Base-by-base conservation (phyloP, 2,797 vertebrate genomes). In the Ctenopoma kingsleyae region DNA sequence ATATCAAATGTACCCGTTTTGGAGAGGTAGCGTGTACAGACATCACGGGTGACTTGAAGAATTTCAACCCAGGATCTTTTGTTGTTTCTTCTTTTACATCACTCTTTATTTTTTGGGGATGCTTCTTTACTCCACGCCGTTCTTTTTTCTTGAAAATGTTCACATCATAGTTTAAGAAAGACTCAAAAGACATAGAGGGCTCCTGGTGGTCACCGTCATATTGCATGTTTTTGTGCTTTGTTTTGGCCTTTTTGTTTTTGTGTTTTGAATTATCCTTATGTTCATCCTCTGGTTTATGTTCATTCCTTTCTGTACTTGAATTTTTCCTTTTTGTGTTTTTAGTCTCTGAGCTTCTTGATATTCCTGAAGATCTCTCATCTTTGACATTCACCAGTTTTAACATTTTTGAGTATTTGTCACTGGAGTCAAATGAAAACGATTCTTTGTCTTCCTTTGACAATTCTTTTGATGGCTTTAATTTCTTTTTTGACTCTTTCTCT, bases 121-220 rank as follows among this genome's bases (percentile, higher is more conserved):
- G 2, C 54, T 82, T 91, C 66, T 93, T 94, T 9, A 19, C 44
- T 48, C 67, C 71, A 27, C 67, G 50, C 44, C 36, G 74, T 50
- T 87, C 89, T 67, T 87, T 94, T 70, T 59, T 91, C 62, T 92
- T 93, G 0, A 53, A 41, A 47, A 71, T 22, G n/a, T 89, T 86
- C 20, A 90, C 59, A 6, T 96, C 95, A 65, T 97, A 98, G 89
- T 90, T 96, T 71, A 96, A 88, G 43, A 69, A 97, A 0, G 95
- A 95, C 71, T 98, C 97, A 87, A 98, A 98, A 57, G 96, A 96
- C 95, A 94, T 93, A 35, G 87, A 77, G 2, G 94, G 91, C 6
- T 71, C 60, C 2, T 93, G 91, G 16, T 71, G 73, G 49, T 88
- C 87, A 8, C 80, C 22, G 8, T 64, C 54, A 10, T 22, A 48